A percentile compares a stretch with the other conserved stretches of the same genome.
phyloP scores from a whole-genome alignment of 2,888 invertebrate genomes.

The Molanna angustata region DNA sequence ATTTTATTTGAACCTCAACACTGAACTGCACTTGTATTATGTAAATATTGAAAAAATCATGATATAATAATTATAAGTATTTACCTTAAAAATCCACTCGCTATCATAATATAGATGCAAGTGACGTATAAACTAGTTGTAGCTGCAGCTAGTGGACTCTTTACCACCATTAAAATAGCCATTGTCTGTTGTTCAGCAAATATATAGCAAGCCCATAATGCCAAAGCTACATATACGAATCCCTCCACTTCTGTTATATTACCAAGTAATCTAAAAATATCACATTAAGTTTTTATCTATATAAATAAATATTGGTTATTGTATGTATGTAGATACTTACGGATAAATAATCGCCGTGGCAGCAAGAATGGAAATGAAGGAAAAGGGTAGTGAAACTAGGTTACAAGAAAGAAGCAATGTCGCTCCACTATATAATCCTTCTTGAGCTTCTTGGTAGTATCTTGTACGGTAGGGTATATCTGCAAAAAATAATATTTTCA shows the following conservation, averaged over 20 bases:
- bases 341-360: slow-evolving; percentile 72
- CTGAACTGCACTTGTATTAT: too few relatives aligned
- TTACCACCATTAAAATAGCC: slow-evolving; percentile 76
- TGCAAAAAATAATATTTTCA: slow-evolving; percentile 37
- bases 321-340: slow-evolving; percentile 47
- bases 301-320: not conserved
- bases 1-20: too few relatives aligned
- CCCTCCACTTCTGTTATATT: slow-evolving; percentile 55
- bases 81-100: slow-evolving; percentile 77
- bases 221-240: slow-evolving; percentile 66
- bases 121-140: slow-evolving; percentile 77
- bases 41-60: too few relatives aligned
- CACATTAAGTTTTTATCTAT: not conserved
- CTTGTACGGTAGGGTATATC: slow-evolving; percentile 84
- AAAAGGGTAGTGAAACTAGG: slow-evolving; percentile 77
- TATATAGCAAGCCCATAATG: slow-evolving; percentile 82
- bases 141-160: slow-evolving; percentile 73
- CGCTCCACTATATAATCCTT: slow-evolving; percentile 85
- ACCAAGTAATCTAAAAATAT: slow-evolving; percentile 52
- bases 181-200: slow-evolving; percentile 84
- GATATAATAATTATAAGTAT: slow-evolving; percentile 5
- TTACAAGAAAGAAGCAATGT: slow-evolving; percentile 80
- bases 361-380: slow-evolving; percentile 69
- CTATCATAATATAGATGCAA: slow-evolving; percentile 66
- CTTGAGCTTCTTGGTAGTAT: slow-evolving; percentile 88